Base-by-base conservation (phyloP, 2,888 invertebrate genomes). In the Aphodius granarius region DNA sequence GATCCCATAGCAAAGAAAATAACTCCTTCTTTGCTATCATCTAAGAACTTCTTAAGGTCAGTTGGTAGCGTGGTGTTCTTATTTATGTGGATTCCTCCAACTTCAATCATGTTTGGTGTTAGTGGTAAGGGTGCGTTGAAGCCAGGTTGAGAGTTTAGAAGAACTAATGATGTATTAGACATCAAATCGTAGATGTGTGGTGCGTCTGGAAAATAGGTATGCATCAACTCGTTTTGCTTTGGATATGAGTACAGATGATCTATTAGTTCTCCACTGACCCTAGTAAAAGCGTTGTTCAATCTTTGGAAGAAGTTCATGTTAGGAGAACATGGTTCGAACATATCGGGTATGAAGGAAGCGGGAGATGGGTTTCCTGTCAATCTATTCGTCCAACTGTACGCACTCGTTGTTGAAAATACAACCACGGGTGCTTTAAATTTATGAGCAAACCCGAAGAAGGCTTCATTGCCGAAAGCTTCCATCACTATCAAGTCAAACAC, bases 291-390 rank as follows among this genome's bases (percentile, higher is more conserved):
- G 21, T 79, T 79, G 16, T 71, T n/a, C 15, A 76, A 15, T 63
- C 80, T 70, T 22, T 78, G 74, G 21, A 65, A 66, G 63, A 80
- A 80, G 15, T 15, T 74, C 73, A 74, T 78, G 62, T 74, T 83
- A 21, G 89, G 86, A 68, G 85, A 81, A 75, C 83, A 87, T 1
- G 86, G 83, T 72, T 87, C 79, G 75, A 87, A 87, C 9, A 86
- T 84, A 72, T 89, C 87, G 0, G 90, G 89, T 68, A 89, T 87
- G 81, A 87, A 89, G 0, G 90, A 87, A 82, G 88, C 87, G 0
- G 89, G 88, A 1, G 83, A 84, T 0, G 89, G 85, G 66, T 86
- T 81, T 0, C 89, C 89, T 84, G 88, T 85, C 79, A 86, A 85
- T 75, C 87, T 86, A 72, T 87, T 87, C 81, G 88, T 86, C 79